Evolutionary conservation across 2,797 vertebrate genomes (phyloP), one percentile per base, ranked within the genome.

Genomic region (Labeo calbasu): DNA sequence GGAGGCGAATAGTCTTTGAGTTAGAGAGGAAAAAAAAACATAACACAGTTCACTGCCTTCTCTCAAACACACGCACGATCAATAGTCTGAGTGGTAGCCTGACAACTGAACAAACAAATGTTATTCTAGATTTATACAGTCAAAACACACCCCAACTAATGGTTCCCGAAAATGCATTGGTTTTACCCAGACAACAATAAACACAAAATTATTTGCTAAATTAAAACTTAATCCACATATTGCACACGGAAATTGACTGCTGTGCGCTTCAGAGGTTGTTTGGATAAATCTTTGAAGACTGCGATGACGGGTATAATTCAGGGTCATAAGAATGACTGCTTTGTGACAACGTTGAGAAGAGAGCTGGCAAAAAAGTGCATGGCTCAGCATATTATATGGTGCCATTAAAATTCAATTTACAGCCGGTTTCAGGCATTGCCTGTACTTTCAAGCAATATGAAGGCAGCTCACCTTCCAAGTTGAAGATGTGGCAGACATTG

Each of bases 321-420:
- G 86, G 85, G 87, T 90, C 86, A 86, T 86, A 84, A 90, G 89
- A 92, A 92, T 91, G 91, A 90, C 87, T 71, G 87, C 89, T 93
- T 91, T 89, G 90, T 95, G 93, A 94, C 94, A 94, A 93, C 86
- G 17, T 85, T 87, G 88, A 91, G 88, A 89, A 88, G 90, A 90
- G 89, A 40, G 65, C 71, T 68, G 86, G 78, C 86, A 81, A 87
- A 90, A 87, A 91, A 90, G 88, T 86, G 90, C 91, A 92, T 92
- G 93, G 94, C 90, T 95, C 94, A 94, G 94, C 94, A 69, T 89
- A 94, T 94, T 91, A 91, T 91, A 90, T 88, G 21, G 84, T 83
- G 79, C 92, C 90, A 94, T 94, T 95, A 94, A 95, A 95, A 94
- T 93, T 86, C 90, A 93, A 95, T 95, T 93, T 94, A 94, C 91